Evolutionary conservation across 2,113 vertebrate genomes (phyloP), one percentile per base, ranked within the genome.

Genomic region (human): DNA sequence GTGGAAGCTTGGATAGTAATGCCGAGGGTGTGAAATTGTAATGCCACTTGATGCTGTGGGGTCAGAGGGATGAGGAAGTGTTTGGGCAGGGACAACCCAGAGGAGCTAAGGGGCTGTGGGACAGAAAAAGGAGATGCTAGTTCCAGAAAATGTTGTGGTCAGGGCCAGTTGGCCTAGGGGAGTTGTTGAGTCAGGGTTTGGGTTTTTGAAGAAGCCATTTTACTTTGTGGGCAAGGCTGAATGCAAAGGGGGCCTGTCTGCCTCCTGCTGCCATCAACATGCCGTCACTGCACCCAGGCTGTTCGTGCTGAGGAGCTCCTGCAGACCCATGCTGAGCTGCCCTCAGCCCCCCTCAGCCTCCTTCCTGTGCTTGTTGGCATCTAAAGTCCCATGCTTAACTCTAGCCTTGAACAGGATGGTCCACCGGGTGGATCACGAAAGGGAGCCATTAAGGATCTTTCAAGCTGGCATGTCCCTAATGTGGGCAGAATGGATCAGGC

Each of bases 341-440:
- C 61, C 30, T 64, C 61, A 64, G 61, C 27, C 61, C 61, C 61
- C 12, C 61, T 64, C 61, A 32, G 61, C 61, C 27, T 64, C 27
- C 61, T 12, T 64, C 61, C 61, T 64, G 27, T 64, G 61, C 61
- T 64, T 6, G 12, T 64, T 64, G 61, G 61, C 61, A 30, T 32
- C 61, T 64, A 14, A 64, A 30, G 27, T 64, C 12, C 27, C 30
- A 30, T 89, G 68, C 40, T 94, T 61, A 89, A 70, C 52, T 75
- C 80, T 72, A 43, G 35, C 57, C 70, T 84, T 94, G 73, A 76
- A 76, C 5, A 32, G 43, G 38, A 25, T 43, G 79, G 30, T 66
- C 38, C 81, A 75, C 35, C n/a, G 96, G 48, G 45, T 97, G 38
- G 64, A 95, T 48, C 92, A 91, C 70, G 0, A 13, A 92, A 97